These are phyloP conservation scores for Hypomecis atomaria DNA, from an alignment of 2,888 invertebrate species.

Conservation along the genomic window DNA sequence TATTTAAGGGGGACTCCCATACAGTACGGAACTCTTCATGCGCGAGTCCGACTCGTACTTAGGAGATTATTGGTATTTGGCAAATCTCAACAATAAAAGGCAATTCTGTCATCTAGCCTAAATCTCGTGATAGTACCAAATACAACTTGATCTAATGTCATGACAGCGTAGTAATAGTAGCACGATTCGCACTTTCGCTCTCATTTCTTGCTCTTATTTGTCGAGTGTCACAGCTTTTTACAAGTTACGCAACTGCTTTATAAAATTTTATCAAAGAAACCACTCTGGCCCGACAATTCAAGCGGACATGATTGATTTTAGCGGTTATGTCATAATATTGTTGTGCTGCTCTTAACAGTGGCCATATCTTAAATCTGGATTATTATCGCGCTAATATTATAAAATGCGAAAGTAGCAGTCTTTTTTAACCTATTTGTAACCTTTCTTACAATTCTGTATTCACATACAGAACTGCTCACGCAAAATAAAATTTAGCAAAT, in stretches of 20 bases:
- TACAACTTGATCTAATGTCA: background rate
- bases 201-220: constrained; percentile 34
- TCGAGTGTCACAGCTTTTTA: constrained; percentile 31
- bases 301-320: constrained; percentile 34
- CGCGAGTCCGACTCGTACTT: too few relatives aligned
- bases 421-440: too few relatives aligned
- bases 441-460: too few relatives aligned
- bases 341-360: background rate
- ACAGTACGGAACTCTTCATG: too few relatives aligned
- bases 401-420: too few relatives aligned
- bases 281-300: constrained; percentile 20
- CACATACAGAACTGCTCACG: too few relatives aligned
- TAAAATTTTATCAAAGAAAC: constrained; percentile 35
- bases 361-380: background rate
- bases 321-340: constrained; percentile 37
- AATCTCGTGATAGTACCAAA: too few relatives aligned
- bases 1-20: too few relatives aligned
- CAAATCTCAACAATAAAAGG: too few relatives aligned
- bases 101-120: too few relatives aligned
- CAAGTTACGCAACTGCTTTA: constrained; percentile 33
- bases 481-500: too few relatives aligned
- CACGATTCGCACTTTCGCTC: constrained; percentile 22
- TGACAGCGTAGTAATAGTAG: background rate
- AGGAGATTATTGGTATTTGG: too few relatives aligned
- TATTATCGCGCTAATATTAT: background rate